Percentiles rank a stretch among this genome's conserved stretches.
Conservation (phyloP, 2,888 invertebrate genomes). For the Scaptomyza reducta region DNA sequence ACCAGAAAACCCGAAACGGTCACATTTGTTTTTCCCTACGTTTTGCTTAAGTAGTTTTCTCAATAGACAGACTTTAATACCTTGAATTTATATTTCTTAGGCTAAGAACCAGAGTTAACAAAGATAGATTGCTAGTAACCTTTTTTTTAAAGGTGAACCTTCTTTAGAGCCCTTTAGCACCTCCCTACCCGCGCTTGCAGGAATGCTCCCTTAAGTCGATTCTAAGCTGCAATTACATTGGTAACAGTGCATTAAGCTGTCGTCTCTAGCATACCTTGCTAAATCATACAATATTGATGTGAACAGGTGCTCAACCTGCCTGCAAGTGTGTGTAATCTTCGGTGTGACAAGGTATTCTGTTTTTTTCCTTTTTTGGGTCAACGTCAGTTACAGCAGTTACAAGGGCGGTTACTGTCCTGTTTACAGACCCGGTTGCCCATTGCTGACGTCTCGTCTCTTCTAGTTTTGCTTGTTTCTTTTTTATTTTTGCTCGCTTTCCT, state of each 20-base stretch:
- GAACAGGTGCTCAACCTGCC: neutral
- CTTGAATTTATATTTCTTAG: too few relatives aligned
- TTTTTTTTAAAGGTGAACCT: too few relatives aligned
- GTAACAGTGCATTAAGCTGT: neutral
- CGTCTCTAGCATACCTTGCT: neutral
- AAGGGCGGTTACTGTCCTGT: constrained; percentile 32
- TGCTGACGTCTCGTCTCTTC: constrained; percentile 23
- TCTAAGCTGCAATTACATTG: neutral
- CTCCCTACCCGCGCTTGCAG: too few relatives aligned
- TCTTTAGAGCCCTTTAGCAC: too few relatives aligned
- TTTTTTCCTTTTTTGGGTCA: constrained; percentile 31
- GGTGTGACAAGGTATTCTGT: neutral
- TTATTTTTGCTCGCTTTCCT: constrained; percentile 8
- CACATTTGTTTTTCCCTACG: neutral
- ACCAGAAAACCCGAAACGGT: neutral
- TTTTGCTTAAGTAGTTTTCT: too few relatives aligned
- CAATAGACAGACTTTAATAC: too few relatives aligned
- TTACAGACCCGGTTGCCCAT: constrained; percentile 42
- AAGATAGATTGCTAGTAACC: too few relatives aligned
- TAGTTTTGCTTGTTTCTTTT: constrained; percentile 4
- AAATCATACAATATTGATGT: constrained; percentile 4
- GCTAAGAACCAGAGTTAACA: too few relatives aligned
- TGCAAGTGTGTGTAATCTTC: constrained; percentile 9
- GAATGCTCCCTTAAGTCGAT: neutral
- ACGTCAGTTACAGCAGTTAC: constrained; percentile 49